Evolutionary conservation across 1,140 invertebrate species (phyloP), one percentile per base, ranked within the genome.

Genomic region (Bombyx mandarina): DNA sequence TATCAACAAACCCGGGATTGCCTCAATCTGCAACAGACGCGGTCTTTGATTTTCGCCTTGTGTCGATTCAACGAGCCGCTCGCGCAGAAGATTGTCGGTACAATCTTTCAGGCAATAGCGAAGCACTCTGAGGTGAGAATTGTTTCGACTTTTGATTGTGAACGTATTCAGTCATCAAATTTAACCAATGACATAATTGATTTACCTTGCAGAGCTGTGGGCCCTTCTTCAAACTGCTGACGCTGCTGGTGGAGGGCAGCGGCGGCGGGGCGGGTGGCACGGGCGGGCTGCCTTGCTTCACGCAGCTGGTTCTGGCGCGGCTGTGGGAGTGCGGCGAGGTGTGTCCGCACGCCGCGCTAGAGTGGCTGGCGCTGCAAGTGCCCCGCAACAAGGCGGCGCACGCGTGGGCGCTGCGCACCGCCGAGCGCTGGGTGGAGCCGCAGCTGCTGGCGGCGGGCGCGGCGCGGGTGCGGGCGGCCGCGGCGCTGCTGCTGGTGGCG

Each of bases 1-100:
- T 96, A 96, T 81, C 96, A 97, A 83, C 96, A 98, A 90, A 97
- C 97, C 52, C 93, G 95, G 66, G 97, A 98, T 80, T 94, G 93
- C 66, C 94, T 98, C 56, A 98, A 98, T 88, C 88, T 97, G 44
- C 93, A 96, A 71, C 96, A 98, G 83, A 97, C 96, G 3, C 92
- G 95, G 63, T 96, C 97, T 80, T 89, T 98, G 43, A 97, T 98
- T 60, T 96, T 96, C 79, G 96, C 95, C 26, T 89, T 98, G 18
- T 96, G 95, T 68, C 92, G 95, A 35, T 97, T 94, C 91, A 97
- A 97, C 83, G 96, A 97, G 63, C 89, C 93, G 62, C 84, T 97
- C 18, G 96, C 96, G 42, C 91, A 93, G 63, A 93, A 94, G 72
- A 95, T 97, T 48, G 92, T 97, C 45, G 91, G 91, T 57, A 96